These are phyloP conservation scores for Steinernema khuongi DNA, from an alignment of 1,140 invertebrate genomes.

Conservation along the genomic window DNA sequence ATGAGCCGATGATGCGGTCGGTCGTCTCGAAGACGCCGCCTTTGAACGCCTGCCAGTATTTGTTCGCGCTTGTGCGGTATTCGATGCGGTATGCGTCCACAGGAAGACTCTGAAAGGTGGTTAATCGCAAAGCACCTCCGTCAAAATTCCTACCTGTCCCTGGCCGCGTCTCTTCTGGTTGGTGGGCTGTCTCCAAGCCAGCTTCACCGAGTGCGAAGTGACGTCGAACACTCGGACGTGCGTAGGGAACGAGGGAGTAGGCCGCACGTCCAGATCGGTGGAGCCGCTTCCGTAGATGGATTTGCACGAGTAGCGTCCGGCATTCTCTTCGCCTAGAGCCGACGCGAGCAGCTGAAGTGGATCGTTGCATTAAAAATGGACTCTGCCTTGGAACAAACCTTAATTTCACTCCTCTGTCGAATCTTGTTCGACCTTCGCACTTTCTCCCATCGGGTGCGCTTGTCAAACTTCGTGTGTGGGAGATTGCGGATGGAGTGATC, in stretches of 20 bases:
- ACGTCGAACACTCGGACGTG: background rate
- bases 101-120: background rate
- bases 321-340: background rate
- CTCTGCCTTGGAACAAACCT: too few relatives aligned
- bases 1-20: slow-evolving; percentile 20
- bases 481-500: slow-evolving; percentile 20
- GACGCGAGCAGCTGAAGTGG: background rate
- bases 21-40: slow-evolving; percentile 18
- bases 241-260: background rate
- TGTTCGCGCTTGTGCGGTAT: slow-evolving; percentile 18
- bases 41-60: slow-evolving; percentile 28
- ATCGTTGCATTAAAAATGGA: background rate
- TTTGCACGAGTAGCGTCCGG: background rate
- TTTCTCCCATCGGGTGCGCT: slow-evolving; percentile 7
- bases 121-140: background rate
- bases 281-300: slow-evolving; percentile 3
- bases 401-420: slow-evolving; percentile 20
- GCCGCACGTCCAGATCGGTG: slow-evolving; percentile 1
- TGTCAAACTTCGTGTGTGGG: slow-evolving; percentile 23
- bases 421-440: background rate
- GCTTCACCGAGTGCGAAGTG: background rate
- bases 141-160: background rate
- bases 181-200: background rate
- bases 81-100: background rate
- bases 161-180: background rate